Evolutionary conservation across 2,797 vertebrate genomes (phyloP).

Genomic region (Cryptoprocta ferox): DNA sequence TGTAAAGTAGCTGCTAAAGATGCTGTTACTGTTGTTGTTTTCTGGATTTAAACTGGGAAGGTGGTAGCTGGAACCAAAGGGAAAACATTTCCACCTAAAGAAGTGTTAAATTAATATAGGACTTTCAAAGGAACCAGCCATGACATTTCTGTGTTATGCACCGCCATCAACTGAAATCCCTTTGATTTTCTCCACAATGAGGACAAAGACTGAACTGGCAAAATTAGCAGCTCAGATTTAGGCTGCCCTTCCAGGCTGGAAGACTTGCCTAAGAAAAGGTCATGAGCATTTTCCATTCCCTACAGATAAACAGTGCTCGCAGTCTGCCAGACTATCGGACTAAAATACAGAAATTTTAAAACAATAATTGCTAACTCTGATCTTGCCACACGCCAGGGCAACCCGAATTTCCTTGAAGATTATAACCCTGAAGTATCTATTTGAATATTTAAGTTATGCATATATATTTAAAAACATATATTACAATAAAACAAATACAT

Average conservation of each 20-base stretch:
- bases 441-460: neutral
- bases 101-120: neutral
- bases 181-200: constrained; percentile 13
- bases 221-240: neutral
- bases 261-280: neutral
- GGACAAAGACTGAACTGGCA: neutral
- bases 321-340: neutral
- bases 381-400: neutral
- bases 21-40: constrained; percentile 59
- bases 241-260: neutral
- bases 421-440: neutral
- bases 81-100: neutral
- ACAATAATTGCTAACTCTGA: neutral
- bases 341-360: neutral
- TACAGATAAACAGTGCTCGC: neutral
- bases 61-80: constrained; percentile 51
- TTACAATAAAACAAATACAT: neutral
- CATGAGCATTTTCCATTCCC: neutral
- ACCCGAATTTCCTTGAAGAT: neutral
- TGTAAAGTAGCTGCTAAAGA: constrained; percentile 55
- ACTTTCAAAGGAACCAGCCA: neutral
- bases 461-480: neutral
- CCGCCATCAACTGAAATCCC: neutral
- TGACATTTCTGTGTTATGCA: neutral
- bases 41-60: constrained; percentile 65